Evolutionary conservation across 2,888 invertebrate species (phyloP), one percentile per base, ranked within the genome.

Genomic region (Standfussiana lucernea): DNA sequence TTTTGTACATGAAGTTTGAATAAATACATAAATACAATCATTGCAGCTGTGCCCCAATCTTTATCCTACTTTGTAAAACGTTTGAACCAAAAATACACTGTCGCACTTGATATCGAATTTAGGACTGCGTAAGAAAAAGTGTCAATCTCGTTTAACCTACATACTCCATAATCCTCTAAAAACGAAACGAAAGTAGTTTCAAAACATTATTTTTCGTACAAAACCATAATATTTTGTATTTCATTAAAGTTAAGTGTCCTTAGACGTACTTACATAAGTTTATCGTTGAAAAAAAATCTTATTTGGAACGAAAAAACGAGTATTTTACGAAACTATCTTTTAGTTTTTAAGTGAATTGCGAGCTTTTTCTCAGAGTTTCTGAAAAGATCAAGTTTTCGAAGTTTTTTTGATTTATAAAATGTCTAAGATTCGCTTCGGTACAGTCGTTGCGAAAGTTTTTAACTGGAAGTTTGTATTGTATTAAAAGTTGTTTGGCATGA

Each of bases 301-400:
- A 71, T 76, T 85, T 68, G 50, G 40, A 53, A 72, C 42, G 50
- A 81, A 75, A 80, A 79, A 77, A 74, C 35, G 28, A 15, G 47
- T 65, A 59, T 79, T 75, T 78, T 75, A 40, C 37, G 42, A 75
- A 88, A 86, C 75, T 77, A 80, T 82, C 56, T 77, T 72, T 53
- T 37, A 85, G 74, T 81, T 82, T 80, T 85, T 77, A 88, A 88
- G 86, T 83, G 86, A 69, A 86, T 86, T 82, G 78, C 72, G 4
- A 75, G 65, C 67, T 73, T 66, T 77, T 79, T 68, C 70, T 37
- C 21, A 45, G 76, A 77, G 59, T 86, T 87, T 79, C 47, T 53
- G 59, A 67, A 66, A 69, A 77, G 82, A 85, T 82, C 68, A 70
- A 83, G 86, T 67, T 83, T 83, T 40, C 61, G 42, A 47, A 85